Conservation (phyloP, 2,797 vertebrate species). For the Harpagifer antarcticus region DNA sequence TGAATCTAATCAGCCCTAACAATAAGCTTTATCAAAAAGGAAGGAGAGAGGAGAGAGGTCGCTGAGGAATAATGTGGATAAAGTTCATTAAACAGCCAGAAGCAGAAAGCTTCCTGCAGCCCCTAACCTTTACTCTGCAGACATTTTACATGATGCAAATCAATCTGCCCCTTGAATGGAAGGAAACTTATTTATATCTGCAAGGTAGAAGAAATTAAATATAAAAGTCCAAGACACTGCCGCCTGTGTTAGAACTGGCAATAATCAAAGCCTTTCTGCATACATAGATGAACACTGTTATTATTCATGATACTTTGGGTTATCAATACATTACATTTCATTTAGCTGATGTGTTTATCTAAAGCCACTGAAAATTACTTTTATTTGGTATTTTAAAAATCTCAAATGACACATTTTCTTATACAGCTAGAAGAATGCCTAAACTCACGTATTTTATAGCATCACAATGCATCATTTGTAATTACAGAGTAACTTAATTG, state of each 20-base stretch:
- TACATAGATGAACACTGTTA: neutral
- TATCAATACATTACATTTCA: neutral
- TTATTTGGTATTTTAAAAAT: too few relatives aligned
- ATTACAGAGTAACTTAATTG: neutral
- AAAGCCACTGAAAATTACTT: too few relatives aligned
- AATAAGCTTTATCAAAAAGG: too few relatives aligned
- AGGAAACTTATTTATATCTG: neutral
- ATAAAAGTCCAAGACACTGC: neutral
- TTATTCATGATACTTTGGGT: neutral
- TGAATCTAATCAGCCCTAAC: too few relatives aligned
- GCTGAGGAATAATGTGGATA: conserved; percentile 29
- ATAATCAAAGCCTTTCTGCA: neutral
- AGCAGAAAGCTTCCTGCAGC: conserved; percentile 28
- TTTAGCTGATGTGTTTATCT: too few relatives aligned
- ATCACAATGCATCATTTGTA: neutral
- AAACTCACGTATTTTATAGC: neutral
- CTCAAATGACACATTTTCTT: too few relatives aligned
- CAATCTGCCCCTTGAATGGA: conserved; percentile 1
- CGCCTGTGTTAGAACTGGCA: neutral
- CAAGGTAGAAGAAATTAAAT: neutral
- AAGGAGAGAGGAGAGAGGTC: conserved; percentile 15
- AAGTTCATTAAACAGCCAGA: conserved; percentile 30
- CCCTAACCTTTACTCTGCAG: conserved; percentile 39
- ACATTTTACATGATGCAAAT: conserved; percentile 25
- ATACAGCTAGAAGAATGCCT: neutral